A percentile compares a stretch with the other conserved stretches of the same genome.
These are phyloP conservation scores for Lycaena phlaeas DNA, from an alignment of 2,888 invertebrate species.

Conservation along the genomic window DNA sequence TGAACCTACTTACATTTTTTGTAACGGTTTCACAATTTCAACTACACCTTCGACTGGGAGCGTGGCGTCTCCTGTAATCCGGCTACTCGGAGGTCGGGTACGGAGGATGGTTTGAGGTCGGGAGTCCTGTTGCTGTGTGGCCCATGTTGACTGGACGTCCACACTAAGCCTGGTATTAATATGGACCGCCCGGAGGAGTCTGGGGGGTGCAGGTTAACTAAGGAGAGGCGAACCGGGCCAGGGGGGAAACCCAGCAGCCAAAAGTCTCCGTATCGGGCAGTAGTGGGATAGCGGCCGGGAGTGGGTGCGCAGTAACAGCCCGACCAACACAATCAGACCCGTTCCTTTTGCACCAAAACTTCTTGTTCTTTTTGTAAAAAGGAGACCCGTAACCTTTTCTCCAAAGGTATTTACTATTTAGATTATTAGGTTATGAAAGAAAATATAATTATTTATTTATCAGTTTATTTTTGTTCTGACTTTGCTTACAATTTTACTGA, in stretches of 20 bases:
- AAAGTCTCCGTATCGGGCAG: slow-evolving; percentile 99
- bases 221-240: slow-evolving; percentile 99
- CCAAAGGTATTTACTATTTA: no score
- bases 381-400: no score
- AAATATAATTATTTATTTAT: slow-evolving; percentile 4
- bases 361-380: no score
- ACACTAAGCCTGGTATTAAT: slow-evolving; percentile 98
- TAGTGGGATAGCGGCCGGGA: slow-evolving; percentile 99
- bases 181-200: slow-evolving; percentile 93
- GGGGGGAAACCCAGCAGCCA: slow-evolving; percentile 99
- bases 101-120: slow-evolving; percentile 94
- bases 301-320: slow-evolving; percentile 92
- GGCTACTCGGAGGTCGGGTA: slow-evolving; percentile 91
- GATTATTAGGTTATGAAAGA: no score
- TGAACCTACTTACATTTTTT: no score
- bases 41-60: slow-evolving; percentile 79
- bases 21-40: slow-evolving; percentile 25
- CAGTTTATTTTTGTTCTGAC: slow-evolving; percentile 8
- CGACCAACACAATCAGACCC: slow-evolving; percentile 68
- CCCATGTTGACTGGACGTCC: slow-evolving; percentile 88
- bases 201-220: slow-evolving; percentile 82
- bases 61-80: slow-evolving; percentile 99
- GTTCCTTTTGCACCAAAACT: slow-evolving; percentile 54
- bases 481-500: slow-evolving; percentile 11
- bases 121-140: slow-evolving; percentile 68